Evolutionary conservation across 1,140 invertebrate species (phyloP).

Genomic region (Drosophila simulans): DNA sequence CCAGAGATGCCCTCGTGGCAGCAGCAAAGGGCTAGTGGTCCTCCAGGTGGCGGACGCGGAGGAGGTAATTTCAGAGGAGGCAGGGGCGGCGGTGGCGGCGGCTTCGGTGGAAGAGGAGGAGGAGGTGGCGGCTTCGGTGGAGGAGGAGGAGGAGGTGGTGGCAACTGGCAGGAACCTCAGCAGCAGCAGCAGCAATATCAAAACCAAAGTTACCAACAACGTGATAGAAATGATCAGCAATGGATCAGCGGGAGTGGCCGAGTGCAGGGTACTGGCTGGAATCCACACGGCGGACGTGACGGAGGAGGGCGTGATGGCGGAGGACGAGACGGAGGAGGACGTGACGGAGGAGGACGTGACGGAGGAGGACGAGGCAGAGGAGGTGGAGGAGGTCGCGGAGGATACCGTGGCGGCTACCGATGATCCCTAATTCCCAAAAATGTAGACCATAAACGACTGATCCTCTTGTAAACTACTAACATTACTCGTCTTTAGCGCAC

Average conservation of each 20-base stretch:
- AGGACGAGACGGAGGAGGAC: conserved; percentile 20
- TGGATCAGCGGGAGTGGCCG: conserved; percentile 73
- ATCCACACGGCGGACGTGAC: conserved; percentile 53
- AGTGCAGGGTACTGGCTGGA: conserved; percentile 78
- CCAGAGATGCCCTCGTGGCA: conserved; percentile 98
- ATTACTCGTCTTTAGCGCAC: background rate
- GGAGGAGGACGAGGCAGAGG: conserved; percentile 31
- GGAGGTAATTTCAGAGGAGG: conserved; percentile 58
- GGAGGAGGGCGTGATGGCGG: conserved; percentile 46
- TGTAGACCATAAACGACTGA: conserved; percentile 19
- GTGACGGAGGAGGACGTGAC: conserved; percentile 26
- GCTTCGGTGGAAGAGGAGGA: conserved; percentile 33
- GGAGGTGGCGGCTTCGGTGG: conserved; percentile 34
- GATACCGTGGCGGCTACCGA: conserved; percentile 63
- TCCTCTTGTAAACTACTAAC: conserved; percentile 3
- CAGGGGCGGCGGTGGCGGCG: conserved; percentile 40
- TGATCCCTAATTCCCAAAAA: background rate
- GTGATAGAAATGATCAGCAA: conserved; percentile 49
- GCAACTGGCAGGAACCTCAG: conserved; percentile 54
- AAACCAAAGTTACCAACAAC: conserved; percentile 19
- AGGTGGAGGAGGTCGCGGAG: conserved; percentile 72
- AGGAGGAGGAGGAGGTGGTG: conserved; percentile 26
- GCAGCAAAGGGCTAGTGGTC: conserved; percentile 74
- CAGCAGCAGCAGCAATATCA: conserved; percentile 29
- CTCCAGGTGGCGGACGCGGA: conserved; percentile 50